A percentile compares a stretch with the other conserved stretches of the same genome.
Conservation (phyloP, 53 echinoderm and acorn worm species). For the Paracentrotus lividus region DNA sequence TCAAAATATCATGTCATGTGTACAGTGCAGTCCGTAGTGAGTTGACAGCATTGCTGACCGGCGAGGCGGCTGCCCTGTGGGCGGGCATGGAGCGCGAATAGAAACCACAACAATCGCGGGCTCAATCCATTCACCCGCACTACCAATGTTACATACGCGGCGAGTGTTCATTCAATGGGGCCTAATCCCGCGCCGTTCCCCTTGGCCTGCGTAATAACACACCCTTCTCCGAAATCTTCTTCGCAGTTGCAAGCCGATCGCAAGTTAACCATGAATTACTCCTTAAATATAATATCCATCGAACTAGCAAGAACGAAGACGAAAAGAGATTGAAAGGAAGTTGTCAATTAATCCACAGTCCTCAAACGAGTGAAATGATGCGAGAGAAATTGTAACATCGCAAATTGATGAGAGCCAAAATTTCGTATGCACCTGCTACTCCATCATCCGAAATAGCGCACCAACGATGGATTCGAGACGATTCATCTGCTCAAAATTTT, state of each 20-base stretch:
- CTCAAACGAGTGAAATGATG: slow-evolving; percentile 2
- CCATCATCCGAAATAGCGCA: neutral
- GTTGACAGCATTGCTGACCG: slow-evolving; percentile 30
- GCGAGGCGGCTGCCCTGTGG: slow-evolving; percentile 28
- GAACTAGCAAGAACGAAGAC: neutral
- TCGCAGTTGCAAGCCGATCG: neutral
- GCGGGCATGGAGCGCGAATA: slow-evolving; percentile 48
- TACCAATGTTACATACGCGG: neutral
- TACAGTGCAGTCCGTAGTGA: neutral
- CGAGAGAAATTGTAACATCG: neutral
- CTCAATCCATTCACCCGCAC: slow-evolving; percentile 24
- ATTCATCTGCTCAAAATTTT: neutral
- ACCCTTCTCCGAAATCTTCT: slow-evolving; percentile 57
- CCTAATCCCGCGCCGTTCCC: slow-evolving; percentile 59
- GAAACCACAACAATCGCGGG: slow-evolving; percentile 62
- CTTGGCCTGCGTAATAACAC: slow-evolving; percentile 50
- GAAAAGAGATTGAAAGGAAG: neutral
- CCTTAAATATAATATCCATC: slow-evolving; percentile 47
- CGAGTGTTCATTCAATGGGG: slow-evolving; percentile 35
- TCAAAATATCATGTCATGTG: too few relatives aligned
- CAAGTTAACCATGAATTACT: slow-evolving; percentile 21
- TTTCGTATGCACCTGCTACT: neutral
- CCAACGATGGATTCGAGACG: slow-evolving; percentile 8
- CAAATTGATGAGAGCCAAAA: neutral
- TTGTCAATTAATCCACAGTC: slow-evolving; percentile 26